Evolutionary conservation across 2,113 vertebrate species (phyloP).

Genomic region (Todiramphus chloris): DNA sequence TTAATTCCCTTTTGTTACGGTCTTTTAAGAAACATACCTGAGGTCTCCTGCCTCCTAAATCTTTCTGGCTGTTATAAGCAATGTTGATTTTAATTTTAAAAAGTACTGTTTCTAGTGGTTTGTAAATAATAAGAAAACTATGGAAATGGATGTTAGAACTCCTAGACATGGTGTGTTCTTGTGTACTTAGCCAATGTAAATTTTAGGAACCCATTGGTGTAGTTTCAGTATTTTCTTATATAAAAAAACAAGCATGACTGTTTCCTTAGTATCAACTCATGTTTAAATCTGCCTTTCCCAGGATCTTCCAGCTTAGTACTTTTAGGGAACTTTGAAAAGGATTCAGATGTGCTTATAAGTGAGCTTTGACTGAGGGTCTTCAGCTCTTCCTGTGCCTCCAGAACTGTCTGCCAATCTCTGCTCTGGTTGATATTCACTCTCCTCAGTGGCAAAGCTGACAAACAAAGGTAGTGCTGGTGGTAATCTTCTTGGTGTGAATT

Average conservation of each 20-base stretch:
- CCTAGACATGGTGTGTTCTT: not conserved
- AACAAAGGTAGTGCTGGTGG: not conserved
- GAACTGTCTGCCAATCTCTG: not conserved
- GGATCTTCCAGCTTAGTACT: not conserved
- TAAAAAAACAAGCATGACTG: not conserved
- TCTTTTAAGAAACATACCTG: not conserved
- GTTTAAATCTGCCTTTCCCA: not conserved
- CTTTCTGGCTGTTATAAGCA: not conserved
- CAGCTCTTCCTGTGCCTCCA: not conserved
- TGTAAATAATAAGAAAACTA: not conserved
- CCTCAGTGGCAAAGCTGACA: not conserved
- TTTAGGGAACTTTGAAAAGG: not conserved
- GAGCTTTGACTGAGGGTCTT: not conserved
- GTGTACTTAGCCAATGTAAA: not conserved
- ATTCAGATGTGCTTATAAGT: not conserved
- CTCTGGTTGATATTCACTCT: not conserved
- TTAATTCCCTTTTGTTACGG: not conserved
- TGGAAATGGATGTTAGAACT: not conserved
- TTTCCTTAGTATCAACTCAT: not conserved
- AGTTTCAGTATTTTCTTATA: not conserved
- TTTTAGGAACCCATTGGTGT: not conserved
- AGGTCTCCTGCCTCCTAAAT: not conserved
- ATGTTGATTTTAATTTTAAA: not conserved
- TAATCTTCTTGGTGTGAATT: not conserved
- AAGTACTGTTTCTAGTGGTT: not conserved